Percentiles rank a stretch among this genome's conserved stretches.
phyloP scores from a whole-genome alignment of 2,113 vertebrate genomes.

The Calypte anna region DNA sequence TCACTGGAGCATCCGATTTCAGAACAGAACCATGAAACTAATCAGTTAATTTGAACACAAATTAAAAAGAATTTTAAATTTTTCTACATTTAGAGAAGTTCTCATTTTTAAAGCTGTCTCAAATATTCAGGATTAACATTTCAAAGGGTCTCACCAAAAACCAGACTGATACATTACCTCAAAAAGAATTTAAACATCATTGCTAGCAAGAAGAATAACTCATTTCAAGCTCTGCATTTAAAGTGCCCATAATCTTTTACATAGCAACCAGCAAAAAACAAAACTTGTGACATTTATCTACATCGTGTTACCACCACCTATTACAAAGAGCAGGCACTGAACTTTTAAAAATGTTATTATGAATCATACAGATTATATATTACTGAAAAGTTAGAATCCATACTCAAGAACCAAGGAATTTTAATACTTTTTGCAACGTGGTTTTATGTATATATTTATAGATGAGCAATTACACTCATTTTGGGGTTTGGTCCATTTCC shows the following conservation, averaged over 20 bases:
- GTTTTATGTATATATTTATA: conserved; percentile 46
- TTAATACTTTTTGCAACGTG: neutral
- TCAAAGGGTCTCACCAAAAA: neutral
- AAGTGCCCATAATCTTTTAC: conserved; percentile 16
- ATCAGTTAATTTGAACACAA: neutral
- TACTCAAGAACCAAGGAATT: conserved; percentile 4
- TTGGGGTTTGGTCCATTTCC: neutral
- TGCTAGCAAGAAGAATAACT: neutral
- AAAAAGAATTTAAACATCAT: neutral
- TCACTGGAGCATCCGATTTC: neutral
- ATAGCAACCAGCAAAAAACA: neutral
- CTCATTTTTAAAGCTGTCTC: neutral
- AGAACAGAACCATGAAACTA: neutral
- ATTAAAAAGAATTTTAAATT: neutral
- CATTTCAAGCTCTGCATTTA: conserved; percentile 54
- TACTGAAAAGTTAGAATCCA: conserved; percentile 25
- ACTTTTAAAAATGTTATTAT: conserved; percentile 33
- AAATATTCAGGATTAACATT: neutral
- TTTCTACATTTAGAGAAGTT: neutral
- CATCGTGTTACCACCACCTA: conserved; percentile 35
- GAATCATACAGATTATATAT: neutral
- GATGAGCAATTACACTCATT: conserved; percentile 12
- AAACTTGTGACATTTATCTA: conserved; percentile 38
- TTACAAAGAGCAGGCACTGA: conserved; percentile 39
- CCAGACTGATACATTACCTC: neutral